phyloP scores from a whole-genome alignment of 2,113 vertebrate species.

The Nothocercus nigrocapillus region DNA sequence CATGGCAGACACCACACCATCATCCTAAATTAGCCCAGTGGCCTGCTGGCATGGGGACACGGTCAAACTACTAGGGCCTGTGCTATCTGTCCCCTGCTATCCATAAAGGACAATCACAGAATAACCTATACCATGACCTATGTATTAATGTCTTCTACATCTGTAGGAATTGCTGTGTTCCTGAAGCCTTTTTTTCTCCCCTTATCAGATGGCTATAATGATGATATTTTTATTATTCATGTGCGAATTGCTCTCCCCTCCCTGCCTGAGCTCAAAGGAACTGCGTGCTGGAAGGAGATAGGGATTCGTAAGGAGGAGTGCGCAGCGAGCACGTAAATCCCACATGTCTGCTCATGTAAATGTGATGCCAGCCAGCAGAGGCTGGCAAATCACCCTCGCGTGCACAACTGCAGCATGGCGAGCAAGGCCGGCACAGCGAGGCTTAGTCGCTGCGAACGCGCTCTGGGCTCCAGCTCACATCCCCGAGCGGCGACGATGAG shows the following conservation, averaged over 20 bases:
- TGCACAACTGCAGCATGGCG: too few species aligned
- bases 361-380: not conserved
- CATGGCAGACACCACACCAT: not conserved
- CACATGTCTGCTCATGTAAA: not conserved
- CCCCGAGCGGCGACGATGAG: not conserved
- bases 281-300: not conserved
- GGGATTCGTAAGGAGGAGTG: not conserved
- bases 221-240: constrained; percentile 60
- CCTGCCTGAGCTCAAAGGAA: not conserved
- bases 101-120: not conserved
- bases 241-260: constrained; percentile 22
- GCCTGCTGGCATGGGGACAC: not conserved
- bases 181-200: constrained; percentile 44
- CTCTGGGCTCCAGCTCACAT: not conserved
- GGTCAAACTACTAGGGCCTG: rapidly evolving
- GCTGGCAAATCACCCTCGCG: too few species aligned
- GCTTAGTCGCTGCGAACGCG: not conserved
- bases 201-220: constrained; percentile 47
- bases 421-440: not conserved
- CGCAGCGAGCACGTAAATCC: not conserved
- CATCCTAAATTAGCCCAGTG: not conserved
- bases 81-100: not conserved
- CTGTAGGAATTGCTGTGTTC: not conserved
- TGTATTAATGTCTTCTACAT: constrained; percentile 47
- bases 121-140: constrained; percentile 51